These are phyloP conservation scores for Clostera curtula DNA, from an alignment of 2,888 invertebrate genomes.

Conservation along the genomic window DNA sequence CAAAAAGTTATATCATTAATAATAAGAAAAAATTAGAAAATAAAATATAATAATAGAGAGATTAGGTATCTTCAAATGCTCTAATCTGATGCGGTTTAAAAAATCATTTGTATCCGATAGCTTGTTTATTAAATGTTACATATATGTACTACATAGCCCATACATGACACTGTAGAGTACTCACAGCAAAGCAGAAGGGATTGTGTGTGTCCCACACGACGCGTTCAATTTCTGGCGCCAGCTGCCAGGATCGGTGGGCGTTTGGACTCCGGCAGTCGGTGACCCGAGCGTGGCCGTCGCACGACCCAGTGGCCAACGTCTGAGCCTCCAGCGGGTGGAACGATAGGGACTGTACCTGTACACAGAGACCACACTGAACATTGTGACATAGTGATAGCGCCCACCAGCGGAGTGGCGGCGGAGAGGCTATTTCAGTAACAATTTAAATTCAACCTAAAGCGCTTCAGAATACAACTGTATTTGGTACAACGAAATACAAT, in stretches of 20 bases:
- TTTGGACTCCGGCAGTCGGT: constrained; percentile 83
- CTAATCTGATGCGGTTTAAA: background rate
- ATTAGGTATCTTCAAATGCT: no score
- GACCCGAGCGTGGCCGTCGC: constrained; percentile 86
- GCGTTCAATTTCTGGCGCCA: constrained; percentile 89
- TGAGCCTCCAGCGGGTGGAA: constrained; percentile 92
- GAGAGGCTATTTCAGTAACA: no score
- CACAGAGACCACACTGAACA: no score
- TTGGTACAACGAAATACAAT: no score
- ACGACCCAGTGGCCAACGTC: constrained; percentile 87
- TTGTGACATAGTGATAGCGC: no score
- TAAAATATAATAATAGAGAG: constrained; percentile 1
- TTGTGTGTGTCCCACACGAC: constrained; percentile 89
- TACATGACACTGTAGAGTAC: constrained; percentile 25
- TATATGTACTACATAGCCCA: background rate
- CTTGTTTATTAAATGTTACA: no score
- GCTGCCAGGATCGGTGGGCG: constrained; percentile 80
- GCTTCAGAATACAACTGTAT: no score
- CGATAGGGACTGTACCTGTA: constrained; percentile 83
- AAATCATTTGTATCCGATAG: no score
- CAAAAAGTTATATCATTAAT: no score
- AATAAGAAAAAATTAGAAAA: no score
- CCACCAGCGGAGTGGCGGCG: no score
- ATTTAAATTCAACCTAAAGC: no score
- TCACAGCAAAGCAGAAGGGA: constrained; percentile 85